These are phyloP conservation scores for Ornithoptera alexandrae DNA, from an alignment of 2,888 invertebrate genomes.

Conservation along the genomic window DNA sequence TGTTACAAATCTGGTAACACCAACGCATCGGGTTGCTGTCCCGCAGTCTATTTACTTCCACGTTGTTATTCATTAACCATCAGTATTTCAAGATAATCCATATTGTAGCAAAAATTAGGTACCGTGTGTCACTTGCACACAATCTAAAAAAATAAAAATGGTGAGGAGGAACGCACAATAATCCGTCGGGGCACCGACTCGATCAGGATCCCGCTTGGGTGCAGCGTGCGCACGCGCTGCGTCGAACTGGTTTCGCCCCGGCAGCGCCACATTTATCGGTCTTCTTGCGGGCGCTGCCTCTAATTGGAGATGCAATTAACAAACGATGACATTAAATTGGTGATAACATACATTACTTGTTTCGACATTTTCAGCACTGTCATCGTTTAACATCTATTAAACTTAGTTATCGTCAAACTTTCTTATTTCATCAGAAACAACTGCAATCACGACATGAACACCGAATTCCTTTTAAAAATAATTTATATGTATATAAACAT, in stretches of 20 bases:
- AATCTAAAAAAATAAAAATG: constrained; percentile 3
- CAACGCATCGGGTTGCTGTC: no score
- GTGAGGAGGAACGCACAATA: background rate
- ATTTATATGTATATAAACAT: no score
- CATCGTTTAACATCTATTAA: background rate
- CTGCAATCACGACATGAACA: no score
- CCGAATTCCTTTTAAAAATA: no score
- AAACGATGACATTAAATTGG: background rate
- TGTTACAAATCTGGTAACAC: no score
- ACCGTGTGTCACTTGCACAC: background rate
- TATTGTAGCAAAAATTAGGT: background rate
- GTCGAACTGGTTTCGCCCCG: constrained; percentile 21
- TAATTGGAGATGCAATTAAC: constrained; percentile 19
- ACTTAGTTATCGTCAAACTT: background rate
- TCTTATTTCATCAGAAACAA: background rate
- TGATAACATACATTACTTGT: constrained; percentile 1
- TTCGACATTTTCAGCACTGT: background rate
- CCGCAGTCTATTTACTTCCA: no score
- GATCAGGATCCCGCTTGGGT: constrained; percentile 14
- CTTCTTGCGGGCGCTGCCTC: constrained; percentile 1
- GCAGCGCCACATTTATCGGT: constrained; percentile 14
- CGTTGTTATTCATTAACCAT: no score
- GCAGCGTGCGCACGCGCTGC: constrained; percentile 2
- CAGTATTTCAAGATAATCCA: no score
- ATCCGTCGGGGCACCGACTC: constrained; percentile 2